Base-by-base conservation (phyloP, 2,888 invertebrate species). In the Macrophya annulata region DNA sequence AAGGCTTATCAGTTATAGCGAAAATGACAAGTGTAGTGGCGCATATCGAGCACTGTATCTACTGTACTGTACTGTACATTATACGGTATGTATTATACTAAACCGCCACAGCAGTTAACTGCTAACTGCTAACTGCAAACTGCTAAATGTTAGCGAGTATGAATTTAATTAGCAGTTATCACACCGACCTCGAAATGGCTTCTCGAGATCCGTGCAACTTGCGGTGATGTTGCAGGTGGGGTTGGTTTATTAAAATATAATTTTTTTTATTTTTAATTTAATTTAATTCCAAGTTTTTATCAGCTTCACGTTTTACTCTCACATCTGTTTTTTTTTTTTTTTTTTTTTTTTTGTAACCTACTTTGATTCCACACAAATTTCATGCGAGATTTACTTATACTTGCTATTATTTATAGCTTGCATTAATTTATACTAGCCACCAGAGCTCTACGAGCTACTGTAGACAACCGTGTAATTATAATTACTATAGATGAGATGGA, bases 81-180 rank as follows among this genome's bases (percentile, higher is more conserved):
- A 10, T 21, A 77, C 40, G 17, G 51, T 76, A 43, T 59, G 40
- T n/a, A 5, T 55, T 8, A 15, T 77, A 25, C 25, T 76, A 76
- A 55, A 77, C 77, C 55, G 40, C 51, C 17, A 5, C 51, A 77
- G 43, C 40, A 59, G 79, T 77, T 77, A 51, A 77, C 79, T 59
- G 81, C 43, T 81, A 81, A 81, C 59, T 59, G 81, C 59, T 62
- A 81, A 81, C 79, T 81, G 79, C 79, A 25, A 81, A 59, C 81
- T 62, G 81, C 81, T 81, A 81, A 81, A 62, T 62, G 81, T 81
- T 81, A 43, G 81, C 81, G 59, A 25, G 59, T 81, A 17, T 81
- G 62, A 81, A 81, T 81, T 81, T 81, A 81, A 81, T 81, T 81
- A 81, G 81, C 81, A 62, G 59, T 81, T 81, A 81, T 81, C 81